Evolutionary conservation across 1,140 invertebrate genomes (phyloP), one percentile per base, ranked within the genome.

Genomic region (Oryctes rhinoceros): DNA sequence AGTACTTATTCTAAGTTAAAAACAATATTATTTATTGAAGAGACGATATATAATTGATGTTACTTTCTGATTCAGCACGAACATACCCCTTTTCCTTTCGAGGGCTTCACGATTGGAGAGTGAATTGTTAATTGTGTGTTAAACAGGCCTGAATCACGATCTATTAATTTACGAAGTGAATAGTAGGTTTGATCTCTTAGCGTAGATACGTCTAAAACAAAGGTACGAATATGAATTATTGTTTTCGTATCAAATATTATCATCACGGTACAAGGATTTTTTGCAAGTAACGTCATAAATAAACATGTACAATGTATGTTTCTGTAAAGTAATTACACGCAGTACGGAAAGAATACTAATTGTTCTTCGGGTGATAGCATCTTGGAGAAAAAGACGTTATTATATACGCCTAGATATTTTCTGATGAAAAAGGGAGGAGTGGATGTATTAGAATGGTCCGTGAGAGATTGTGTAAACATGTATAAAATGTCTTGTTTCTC

Each of bases 171-270:
- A 71, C 65, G 24, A 71, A 30, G 35, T 37, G 65, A 71, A 71
- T 71, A 71, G 11, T 71, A 35, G 35, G 7, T 35, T 71, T 71
- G 65, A 71, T 71, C 65, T 37, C 24, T 9, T 71, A 71, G 65
- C 15, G 65, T 37, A 71, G 65, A 71, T 71, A 71, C 35, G 65
- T 71, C 24, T 30, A 24, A 71, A 71, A 71, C 65, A 71, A 71
- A 71, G 65, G 65, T 71, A 71, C 65, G 65, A 71, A 71, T 71
- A 71, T 71, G 65, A 71, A 37, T 71, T 71, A 71, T 71, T 71
- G 65, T 71, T 71, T 71, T 71, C 20, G 65, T 71, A 71, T 71
- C 65, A 24, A 71, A 71, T 24, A 9, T 71, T 71, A 71, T 30
- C 20, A 71, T 71, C 65, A 37, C 24, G 35, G 35, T 24, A 35